Conservation (phyloP, 2,113 vertebrate species). For the Misgurnus mizolepis region DNA sequence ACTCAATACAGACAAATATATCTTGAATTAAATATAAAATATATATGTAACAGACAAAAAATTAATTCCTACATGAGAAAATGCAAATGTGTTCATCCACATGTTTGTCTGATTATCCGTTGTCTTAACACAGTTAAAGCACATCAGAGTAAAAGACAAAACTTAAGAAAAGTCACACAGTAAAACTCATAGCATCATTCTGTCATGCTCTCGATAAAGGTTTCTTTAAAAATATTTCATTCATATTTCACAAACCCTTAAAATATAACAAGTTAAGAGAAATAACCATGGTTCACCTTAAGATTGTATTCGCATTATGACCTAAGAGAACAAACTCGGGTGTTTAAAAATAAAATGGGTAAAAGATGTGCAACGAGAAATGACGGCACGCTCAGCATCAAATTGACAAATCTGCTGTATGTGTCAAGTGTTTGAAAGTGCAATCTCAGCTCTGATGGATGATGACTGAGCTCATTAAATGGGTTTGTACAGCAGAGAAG, state of each 20-base stretch:
- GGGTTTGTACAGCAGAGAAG: constrained; percentile 85
- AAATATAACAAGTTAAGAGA: background rate
- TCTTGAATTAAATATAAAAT: background rate
- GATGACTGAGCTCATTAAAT: constrained; percentile 64
- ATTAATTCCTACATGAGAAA: background rate
- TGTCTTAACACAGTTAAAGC: background rate
- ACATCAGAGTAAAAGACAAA: background rate
- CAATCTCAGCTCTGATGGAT: constrained; percentile 54
- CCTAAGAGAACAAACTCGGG: background rate
- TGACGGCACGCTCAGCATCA: background rate
- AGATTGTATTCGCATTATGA: constrained; percentile 16
- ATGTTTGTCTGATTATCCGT: background rate
- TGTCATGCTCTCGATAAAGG: no score
- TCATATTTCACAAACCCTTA: no score
- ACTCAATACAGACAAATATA: background rate
- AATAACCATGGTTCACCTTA: background rate
- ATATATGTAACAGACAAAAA: background rate
- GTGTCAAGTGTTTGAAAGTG: constrained; percentile 55
- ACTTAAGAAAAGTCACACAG: background rate
- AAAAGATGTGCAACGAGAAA: background rate
- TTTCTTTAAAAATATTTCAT: no score
- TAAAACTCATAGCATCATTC: background rate
- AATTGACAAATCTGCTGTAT: constrained; percentile 54
- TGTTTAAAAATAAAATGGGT: no score
- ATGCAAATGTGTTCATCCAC: background rate